Evolutionary conservation across 2,888 invertebrate species (phyloP).

Genomic region (Phytoseiulus persimilis): DNA sequence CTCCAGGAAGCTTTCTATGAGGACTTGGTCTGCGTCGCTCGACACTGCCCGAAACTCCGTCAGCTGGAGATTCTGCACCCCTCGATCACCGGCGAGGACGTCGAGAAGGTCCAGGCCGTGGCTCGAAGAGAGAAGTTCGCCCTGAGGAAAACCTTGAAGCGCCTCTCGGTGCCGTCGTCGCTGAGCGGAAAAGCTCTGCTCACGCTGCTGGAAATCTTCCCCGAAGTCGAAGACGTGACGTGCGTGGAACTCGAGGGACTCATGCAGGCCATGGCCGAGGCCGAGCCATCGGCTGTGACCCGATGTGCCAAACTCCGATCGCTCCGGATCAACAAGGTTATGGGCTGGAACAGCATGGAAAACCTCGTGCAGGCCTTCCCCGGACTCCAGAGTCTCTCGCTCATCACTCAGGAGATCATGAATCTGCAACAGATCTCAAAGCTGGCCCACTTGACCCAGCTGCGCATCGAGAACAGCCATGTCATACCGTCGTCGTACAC

Average conservation of each 20-base stretch:
- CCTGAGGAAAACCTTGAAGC: slow-evolving; percentile 38
- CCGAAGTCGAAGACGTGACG: slow-evolving; percentile 44
- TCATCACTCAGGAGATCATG: slow-evolving; percentile 46
- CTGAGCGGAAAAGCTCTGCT: slow-evolving; percentile 43
- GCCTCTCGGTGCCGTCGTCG: slow-evolving; percentile 44
- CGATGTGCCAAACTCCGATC: slow-evolving; percentile 42
- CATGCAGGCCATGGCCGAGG: slow-evolving; percentile 43
- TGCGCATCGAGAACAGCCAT: slow-evolving; percentile 45
- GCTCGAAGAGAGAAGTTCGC: slow-evolving; percentile 33
- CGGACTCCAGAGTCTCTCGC: slow-evolving; percentile 43
- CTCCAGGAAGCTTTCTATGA: slow-evolving; percentile 44
- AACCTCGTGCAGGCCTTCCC: slow-evolving; percentile 44
- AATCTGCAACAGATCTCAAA: slow-evolving; percentile 42
- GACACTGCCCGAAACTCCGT: slow-evolving; percentile 43
- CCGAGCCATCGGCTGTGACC: slow-evolving; percentile 23
- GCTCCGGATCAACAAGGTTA: slow-evolving; percentile 43
- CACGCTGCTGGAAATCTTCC: slow-evolving; percentile 43
- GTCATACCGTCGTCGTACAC: slow-evolving; percentile 44
- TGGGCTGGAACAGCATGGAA: slow-evolving; percentile 43
- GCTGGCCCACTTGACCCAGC: slow-evolving; percentile 30
- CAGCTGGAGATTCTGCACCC: slow-evolving; percentile 45
- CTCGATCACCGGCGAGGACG: slow-evolving; percentile 44
- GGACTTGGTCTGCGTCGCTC: slow-evolving; percentile 43
- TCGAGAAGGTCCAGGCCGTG: slow-evolving; percentile 41
- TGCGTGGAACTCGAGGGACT: slow-evolving; percentile 45